Percentiles rank a stretch among this genome's conserved stretches.
Evolutionary conservation across 2,113 vertebrate species (phyloP).

Genomic region (Probosciger aterrimus): DNA sequence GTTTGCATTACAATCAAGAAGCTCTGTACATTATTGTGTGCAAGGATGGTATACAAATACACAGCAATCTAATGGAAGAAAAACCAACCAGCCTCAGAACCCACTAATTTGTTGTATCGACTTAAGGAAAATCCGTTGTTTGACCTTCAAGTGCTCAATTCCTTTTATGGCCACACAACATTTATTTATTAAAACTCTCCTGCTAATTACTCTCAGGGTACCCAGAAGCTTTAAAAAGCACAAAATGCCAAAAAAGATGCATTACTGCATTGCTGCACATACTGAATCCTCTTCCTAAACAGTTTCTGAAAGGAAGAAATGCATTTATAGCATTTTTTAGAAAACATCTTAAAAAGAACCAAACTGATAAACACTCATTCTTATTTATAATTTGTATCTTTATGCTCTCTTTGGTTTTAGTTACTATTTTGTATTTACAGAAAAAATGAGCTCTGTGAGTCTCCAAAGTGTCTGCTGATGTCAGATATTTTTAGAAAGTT

Average conservation of each 20-base stretch:
- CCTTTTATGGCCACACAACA: neutral
- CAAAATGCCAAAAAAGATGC: neutral
- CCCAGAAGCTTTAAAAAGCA: neutral
- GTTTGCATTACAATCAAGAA: neutral
- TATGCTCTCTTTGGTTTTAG: slow-evolving; percentile 37
- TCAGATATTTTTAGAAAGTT: slow-evolving; percentile 29
- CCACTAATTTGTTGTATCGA: neutral
- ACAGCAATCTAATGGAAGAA: neutral
- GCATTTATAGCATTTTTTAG: neutral
- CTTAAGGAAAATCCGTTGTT: neutral
- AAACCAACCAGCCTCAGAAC: neutral
- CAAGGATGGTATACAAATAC: neutral
- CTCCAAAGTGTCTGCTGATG: neutral
- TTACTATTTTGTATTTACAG: slow-evolving; percentile 15
- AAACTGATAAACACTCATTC: neutral
- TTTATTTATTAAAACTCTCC: slow-evolving; percentile 23
- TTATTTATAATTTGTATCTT: neutral
- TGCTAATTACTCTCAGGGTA: neutral
- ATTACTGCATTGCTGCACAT: neutral
- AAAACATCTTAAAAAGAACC: neutral
- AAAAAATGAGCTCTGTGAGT: neutral
- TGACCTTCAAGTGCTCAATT: slow-evolving; percentile 18
- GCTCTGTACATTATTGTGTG: neutral
- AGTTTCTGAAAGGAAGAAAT: neutral
- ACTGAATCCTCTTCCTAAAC: neutral